Conservation (phyloP, 1,140 invertebrate species). For the Drosophila jambulina region DNA sequence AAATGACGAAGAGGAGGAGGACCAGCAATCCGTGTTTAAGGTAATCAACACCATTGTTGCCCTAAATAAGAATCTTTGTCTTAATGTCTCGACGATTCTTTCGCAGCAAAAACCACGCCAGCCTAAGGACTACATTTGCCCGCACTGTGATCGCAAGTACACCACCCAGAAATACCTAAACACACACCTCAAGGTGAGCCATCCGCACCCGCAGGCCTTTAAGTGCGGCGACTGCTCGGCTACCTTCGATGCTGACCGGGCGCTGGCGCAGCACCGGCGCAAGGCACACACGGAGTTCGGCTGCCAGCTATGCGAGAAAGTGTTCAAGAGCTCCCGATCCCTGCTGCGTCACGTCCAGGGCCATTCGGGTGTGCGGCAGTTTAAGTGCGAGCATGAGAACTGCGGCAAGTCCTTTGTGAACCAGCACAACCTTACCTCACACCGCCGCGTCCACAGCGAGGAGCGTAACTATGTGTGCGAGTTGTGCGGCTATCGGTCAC, state of each 20-base stretch:
- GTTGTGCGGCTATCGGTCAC: slow-evolving; percentile 72
- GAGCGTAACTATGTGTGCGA: slow-evolving; percentile 77
- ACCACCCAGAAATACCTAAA: slow-evolving; percentile 68
- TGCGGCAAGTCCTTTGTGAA: slow-evolving; percentile 75
- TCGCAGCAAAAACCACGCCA: slow-evolving; percentile 33
- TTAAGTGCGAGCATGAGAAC: slow-evolving; percentile 66
- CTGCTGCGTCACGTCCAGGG: slow-evolving; percentile 64
- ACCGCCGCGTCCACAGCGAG: slow-evolving; percentile 64
- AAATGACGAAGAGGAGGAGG: slow-evolving; percentile 4
- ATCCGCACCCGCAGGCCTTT: slow-evolving; percentile 66
- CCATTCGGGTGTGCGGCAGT: slow-evolving; percentile 63
- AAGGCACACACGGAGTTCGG: slow-evolving; percentile 61
- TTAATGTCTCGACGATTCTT: too few species aligned
- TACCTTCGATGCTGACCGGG: slow-evolving; percentile 62
- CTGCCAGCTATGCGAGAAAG: slow-evolving; percentile 66
- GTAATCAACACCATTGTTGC: slow-evolving; percentile 5
- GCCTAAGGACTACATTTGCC: slow-evolving; percentile 59
- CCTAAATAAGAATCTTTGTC: not conserved
- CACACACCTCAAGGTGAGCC: slow-evolving; percentile 63
- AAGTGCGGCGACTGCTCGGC: slow-evolving; percentile 70
- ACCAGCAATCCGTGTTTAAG: slow-evolving; percentile 52
- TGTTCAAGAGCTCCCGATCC: slow-evolving; percentile 65
- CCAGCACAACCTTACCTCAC: slow-evolving; percentile 65
- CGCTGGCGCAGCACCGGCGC: slow-evolving; percentile 58
- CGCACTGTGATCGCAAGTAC: slow-evolving; percentile 62